A percentile compares a stretch with the other conserved stretches of the same genome.
These are phyloP conservation scores for Gibbula magus DNA, from an alignment of 2,888 invertebrate species.

Conservation along the genomic window DNA sequence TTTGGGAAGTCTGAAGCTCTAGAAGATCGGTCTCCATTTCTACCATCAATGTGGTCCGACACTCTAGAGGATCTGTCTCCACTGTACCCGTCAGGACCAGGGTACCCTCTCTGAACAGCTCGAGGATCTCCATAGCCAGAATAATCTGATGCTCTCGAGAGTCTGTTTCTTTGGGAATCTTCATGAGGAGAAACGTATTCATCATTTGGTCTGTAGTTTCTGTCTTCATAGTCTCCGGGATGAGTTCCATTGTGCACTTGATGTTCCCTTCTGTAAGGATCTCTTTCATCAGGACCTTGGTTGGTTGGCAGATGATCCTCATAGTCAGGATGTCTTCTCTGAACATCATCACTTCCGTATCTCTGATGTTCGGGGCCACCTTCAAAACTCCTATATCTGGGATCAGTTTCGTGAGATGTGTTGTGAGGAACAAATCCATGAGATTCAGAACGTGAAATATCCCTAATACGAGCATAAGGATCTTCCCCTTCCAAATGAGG, in stretches of 20 bases:
- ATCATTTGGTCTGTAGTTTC: not conserved
- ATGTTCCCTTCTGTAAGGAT: not conserved
- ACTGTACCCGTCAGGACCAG: not conserved
- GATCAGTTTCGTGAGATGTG: too few relatives aligned
- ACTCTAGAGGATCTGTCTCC: slow-evolving; percentile 10
- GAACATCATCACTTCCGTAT: not conserved
- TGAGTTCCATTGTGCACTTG: not conserved
- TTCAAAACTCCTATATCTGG: too few relatives aligned
- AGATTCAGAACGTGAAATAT: not conserved
- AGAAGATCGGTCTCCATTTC: not conserved
- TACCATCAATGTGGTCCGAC: not conserved
- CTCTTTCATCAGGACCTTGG: not conserved
- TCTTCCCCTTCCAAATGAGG: not conserved
- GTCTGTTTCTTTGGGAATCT: not conserved
- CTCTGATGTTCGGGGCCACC: not conserved
- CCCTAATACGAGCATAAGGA: not conserved
- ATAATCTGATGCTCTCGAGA: slow-evolving; percentile 21
- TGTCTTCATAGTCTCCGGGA: not conserved
- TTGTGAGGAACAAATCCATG: not conserved
- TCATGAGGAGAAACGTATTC: not conserved
- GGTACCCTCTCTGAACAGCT: not conserved
- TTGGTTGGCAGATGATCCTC: not conserved
- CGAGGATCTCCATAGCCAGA: not conserved
- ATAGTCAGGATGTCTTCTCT: not conserved
- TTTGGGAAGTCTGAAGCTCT: not conserved